phyloP scores from a whole-genome alignment of 2,113 vertebrate species.

The Calyptomena viridis region DNA sequence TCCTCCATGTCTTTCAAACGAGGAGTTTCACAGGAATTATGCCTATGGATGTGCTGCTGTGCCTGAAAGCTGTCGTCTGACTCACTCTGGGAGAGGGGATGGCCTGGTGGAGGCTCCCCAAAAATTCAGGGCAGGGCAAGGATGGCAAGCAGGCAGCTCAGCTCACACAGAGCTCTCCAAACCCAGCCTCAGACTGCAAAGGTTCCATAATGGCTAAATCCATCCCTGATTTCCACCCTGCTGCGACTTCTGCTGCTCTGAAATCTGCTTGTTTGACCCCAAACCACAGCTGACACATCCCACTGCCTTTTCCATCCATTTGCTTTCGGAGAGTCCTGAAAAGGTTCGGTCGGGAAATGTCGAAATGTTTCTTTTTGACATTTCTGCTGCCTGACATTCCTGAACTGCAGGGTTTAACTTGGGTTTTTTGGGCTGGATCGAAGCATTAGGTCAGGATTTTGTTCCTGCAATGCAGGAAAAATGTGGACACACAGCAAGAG shows the following conservation, averaged over 20 bases:
- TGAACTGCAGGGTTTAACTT: neutral
- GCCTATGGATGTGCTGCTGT: rapidly evolving
- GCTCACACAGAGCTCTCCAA: neutral
- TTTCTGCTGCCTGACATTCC: neutral
- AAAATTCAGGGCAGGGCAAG: neutral
- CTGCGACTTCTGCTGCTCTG: neutral
- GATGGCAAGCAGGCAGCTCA: neutral
- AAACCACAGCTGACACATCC: neutral
- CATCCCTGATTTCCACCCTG: neutral
- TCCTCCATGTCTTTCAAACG: neutral
- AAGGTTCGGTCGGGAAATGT: neutral
- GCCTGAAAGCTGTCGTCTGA: neutral
- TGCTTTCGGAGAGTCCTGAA: neutral
- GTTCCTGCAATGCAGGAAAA: neutral
- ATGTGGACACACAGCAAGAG: rapidly evolving
- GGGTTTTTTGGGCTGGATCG: neutral
- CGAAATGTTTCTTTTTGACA: neutral
- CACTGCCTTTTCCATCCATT: neutral
- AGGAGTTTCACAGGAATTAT: neutral
- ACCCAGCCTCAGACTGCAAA: neutral
- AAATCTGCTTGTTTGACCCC: neutral
- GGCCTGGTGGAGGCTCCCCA: neutral
- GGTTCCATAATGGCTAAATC: neutral
- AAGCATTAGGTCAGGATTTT: neutral
- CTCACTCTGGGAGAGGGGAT: neutral